Conservation (phyloP, 2,888 invertebrate genomes). For the Ashinkailepas kermadecensis region DNA sequence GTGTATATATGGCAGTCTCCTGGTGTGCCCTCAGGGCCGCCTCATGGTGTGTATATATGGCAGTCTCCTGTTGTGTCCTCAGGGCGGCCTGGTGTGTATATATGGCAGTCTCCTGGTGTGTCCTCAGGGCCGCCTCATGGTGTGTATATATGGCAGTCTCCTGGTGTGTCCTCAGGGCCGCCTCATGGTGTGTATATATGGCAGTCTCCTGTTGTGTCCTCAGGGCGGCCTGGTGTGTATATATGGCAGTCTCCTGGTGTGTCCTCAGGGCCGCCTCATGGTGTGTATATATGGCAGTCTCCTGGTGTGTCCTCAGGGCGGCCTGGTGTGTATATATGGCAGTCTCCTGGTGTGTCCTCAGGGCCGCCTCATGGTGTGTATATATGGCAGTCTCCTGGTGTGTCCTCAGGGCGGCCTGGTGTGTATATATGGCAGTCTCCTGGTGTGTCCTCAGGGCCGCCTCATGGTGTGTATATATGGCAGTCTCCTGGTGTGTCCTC, state of each 20-base stretch:
- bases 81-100: neutral
- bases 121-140: too few relatives aligned
- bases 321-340: too few relatives aligned
- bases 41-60: too few relatives aligned
- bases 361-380: neutral
- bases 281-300: neutral
- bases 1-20: neutral
- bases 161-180: neutral
- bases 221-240: too few relatives aligned
- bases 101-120: neutral
- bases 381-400: neutral
- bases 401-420: too few relatives aligned
- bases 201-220: neutral
- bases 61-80: neutral
- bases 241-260: too few relatives aligned
- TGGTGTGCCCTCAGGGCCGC: too few relatives aligned
- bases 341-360: neutral
- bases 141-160: neutral
- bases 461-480: neutral
- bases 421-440: too few relatives aligned
- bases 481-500: neutral
- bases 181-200: neutral
- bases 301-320: too few relatives aligned
- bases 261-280: neutral
- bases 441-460: neutral